These are phyloP conservation scores for Drosophila paulistorum DNA, from an alignment of 1,140 invertebrate genomes.

Conservation along the genomic window DNA sequence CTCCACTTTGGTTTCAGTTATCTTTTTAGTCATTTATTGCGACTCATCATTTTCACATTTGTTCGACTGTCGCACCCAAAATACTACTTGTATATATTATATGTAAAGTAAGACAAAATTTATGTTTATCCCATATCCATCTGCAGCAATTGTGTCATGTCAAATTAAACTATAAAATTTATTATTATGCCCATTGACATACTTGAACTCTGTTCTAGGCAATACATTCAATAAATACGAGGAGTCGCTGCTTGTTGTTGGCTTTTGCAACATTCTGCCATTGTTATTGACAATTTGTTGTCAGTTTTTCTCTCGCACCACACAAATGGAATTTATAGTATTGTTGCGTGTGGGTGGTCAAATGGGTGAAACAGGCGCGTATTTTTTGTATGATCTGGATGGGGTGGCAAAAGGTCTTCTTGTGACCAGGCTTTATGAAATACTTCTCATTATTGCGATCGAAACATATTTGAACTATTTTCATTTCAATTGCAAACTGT, in stretches of 20 bases:
- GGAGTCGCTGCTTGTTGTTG: slow-evolving; percentile 16
- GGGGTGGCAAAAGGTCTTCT: neutral
- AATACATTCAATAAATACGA: slow-evolving; percentile 64
- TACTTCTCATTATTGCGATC: slow-evolving; percentile 69
- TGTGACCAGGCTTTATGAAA: slow-evolving; percentile 63
- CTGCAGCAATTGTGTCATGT: slow-evolving; percentile 36
- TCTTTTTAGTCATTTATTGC: neutral
- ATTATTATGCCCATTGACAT: slow-evolving; percentile 73
- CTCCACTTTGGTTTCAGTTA: neutral
- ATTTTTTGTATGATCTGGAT: neutral
- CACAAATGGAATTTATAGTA: slow-evolving; percentile 49
- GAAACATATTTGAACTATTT: slow-evolving; percentile 80
- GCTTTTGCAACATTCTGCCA: slow-evolving; percentile 54
- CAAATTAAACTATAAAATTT: slow-evolving; percentile 76
- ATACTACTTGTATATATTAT: neutral
- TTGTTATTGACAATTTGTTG: slow-evolving; percentile 79
- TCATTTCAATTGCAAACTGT: slow-evolving; percentile 79
- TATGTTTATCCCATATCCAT: slow-evolving; percentile 24
- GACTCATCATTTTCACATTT: slow-evolving; percentile 3
- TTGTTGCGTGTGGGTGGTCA: neutral
- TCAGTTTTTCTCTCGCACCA: slow-evolving; percentile 60
- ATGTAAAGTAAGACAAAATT: slow-evolving; percentile 24
- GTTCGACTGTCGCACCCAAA: neutral
- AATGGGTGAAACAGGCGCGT: neutral
- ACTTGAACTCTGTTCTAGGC: slow-evolving; percentile 72